Conservation (phyloP, 2,888 invertebrate species). For the Hydrotaea cyrtoneurina region DNA sequence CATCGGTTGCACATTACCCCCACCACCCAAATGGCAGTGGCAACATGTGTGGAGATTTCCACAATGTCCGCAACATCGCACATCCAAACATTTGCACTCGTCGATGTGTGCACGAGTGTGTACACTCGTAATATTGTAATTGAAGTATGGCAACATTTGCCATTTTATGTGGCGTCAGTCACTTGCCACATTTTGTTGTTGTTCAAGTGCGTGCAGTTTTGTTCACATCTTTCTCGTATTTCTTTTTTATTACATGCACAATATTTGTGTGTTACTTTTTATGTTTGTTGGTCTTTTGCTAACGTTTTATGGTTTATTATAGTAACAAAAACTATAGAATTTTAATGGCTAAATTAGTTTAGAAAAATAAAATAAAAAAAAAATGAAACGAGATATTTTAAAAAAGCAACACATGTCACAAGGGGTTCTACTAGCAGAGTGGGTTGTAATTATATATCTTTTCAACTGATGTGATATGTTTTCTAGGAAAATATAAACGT, state of each 20-base stretch:
- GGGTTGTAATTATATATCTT: no score
- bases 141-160: conserved; percentile 62
- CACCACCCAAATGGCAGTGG: not conserved
- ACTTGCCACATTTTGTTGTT: conserved; percentile 59
- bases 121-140: conserved; percentile 41
- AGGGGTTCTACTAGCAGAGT: no score
- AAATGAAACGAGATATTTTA: no score
- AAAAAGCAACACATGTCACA: no score
- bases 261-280: conserved; percentile 23
- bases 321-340: not conserved
- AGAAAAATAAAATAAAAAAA: not conserved
- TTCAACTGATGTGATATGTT: no score
- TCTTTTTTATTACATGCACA: not conserved
- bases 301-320: conserved; percentile 1
- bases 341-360: conserved; percentile 11
- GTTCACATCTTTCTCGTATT: not conserved
- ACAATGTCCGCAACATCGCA: conserved; percentile 14
- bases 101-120: no score
- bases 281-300: not conserved
- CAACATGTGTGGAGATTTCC: conserved; percentile 5
- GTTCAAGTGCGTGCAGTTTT: conserved; percentile 55
- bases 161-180: conserved; percentile 61
- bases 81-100: no score
- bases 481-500: no score
- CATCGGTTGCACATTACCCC: not conserved